Base-by-base conservation (phyloP, 2,888 invertebrate species). In the Syritta pipiens region DNA sequence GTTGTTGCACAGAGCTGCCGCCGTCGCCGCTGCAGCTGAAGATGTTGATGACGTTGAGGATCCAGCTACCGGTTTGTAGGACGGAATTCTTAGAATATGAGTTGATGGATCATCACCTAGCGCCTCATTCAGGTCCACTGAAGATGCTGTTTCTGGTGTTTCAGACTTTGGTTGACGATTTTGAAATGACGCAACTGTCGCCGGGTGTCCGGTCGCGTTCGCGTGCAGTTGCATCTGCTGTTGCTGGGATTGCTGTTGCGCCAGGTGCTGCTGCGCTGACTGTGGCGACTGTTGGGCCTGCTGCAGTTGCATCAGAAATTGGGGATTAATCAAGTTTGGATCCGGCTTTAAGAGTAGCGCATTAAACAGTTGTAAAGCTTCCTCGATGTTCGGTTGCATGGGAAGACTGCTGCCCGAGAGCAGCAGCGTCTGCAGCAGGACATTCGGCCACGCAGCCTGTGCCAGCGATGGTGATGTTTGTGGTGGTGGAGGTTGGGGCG, bases 1-100 rank as follows among this genome's bases (percentile, higher is more conserved):
- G 81, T 82, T 83, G 42, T 63, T 67, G 40, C 62, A 83, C 26
- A 57, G 67, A 48, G 83, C 40, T 12, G 83, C 83, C 12, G 87
- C 68, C 5, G 82, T 69, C 4, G 83, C 77, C 26, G 79, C 62
- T 26, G 28, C 72, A 10, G 82, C 59, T 10, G 81, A 69, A 14
- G 67, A 48, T 22, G 82, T 51, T 48, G 86, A 85, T 40, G 86
- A 83, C 63, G 85, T 85, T 62, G 86, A 84, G 49, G 88, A 85
- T 62, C 87, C 88, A 79, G 85, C 85, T 82, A 86, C 89, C 84
- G 96, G 95, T 89, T 93, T 94, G 90, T 95, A 96, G 92, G 96
- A 96, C 91, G 97, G 97, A 92, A 97, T 96, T 91, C 95, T 96
- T 86, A 97, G 93, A 90, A 96, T 96, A 89, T 95, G n/a, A n/a